Percentiles rank a stretch among this genome's conserved stretches.
Evolutionary conservation across 1,140 invertebrate genomes (phyloP).

Genomic region (Cardiocondyla obscurior): DNA sequence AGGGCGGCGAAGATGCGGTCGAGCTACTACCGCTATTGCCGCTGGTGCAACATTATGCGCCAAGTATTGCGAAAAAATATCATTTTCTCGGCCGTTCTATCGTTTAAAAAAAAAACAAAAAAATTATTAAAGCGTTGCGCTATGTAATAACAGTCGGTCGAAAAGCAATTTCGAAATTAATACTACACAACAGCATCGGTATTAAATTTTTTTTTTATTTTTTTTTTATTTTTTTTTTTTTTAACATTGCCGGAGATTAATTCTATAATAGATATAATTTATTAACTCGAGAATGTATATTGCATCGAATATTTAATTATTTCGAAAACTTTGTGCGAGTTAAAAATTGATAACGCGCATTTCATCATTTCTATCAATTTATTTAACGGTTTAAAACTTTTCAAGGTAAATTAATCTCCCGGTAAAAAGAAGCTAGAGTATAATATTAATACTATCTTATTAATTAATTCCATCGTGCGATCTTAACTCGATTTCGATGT

Average conservation of each 20-base stretch:
- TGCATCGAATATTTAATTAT: background rate
- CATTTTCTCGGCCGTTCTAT: background rate
- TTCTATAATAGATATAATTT: no score
- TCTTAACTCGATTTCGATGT: background rate
- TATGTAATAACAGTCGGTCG: background rate
- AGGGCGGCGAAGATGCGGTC: background rate
- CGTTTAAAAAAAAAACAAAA: no score
- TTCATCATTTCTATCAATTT: background rate
- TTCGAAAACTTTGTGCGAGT: background rate
- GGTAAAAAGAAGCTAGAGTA: background rate
- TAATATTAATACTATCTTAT: background rate
- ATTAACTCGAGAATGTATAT: no score
- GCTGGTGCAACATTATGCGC: slow-evolving; percentile 15
- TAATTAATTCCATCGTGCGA: background rate
- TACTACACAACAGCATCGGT: background rate
- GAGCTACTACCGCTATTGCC: background rate
- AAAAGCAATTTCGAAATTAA: background rate
- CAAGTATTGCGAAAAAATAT: slow-evolving; percentile 39
- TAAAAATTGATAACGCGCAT: background rate
- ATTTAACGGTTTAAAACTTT: background rate
- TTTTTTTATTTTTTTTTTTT: no score
- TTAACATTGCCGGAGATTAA: no score
- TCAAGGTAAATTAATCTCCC: background rate
- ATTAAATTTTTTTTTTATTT: no score
- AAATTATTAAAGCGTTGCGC: background rate